Base-by-base conservation (phyloP, 2,797 vertebrate genomes). In the Manis pentadactyla region DNA sequence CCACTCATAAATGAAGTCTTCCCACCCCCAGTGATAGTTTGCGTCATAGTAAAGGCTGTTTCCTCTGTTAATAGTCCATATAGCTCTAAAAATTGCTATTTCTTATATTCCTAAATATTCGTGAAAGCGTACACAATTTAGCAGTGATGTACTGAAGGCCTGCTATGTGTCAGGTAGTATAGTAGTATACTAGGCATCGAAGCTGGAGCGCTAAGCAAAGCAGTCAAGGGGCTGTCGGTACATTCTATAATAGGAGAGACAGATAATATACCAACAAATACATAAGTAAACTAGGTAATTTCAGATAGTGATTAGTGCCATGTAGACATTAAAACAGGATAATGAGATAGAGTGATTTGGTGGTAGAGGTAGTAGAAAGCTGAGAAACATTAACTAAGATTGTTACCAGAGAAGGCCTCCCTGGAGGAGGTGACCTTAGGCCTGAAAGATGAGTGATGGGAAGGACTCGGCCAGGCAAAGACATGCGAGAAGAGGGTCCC, bases 41-140 rank as follows among this genome's bases (percentile, higher is more conserved):
- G 11, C 29, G 88, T 96, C 31, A 42, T 29, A 93, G 29, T 87
- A 86, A 97, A 90, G 7, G 8, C 85, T 53, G 21, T 95, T 85
- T 91, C 49, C 25, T 97, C 75, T 89, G 83, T 84, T 92, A 77
- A 57, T 82, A 92, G 86, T 87, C 39, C 53, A 93, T 91, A 95
- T 79, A 71, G 15, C 69, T 97, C 92, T 95, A 75, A 21, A 90
- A 61, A 95, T 82, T 13, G 2, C 29, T 18, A 68, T 90, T 95
- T 90, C 2, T 73, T 4, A 10, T 95, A 51, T 88, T 14, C 15
- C 4, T 71, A 94, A 79, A 49, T 93, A 82, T 82, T 82, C 34
- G 82, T 63, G 77, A 92, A 94, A 53, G 75, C 34, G 81, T 91
- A 88, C 31, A 85, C 42, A 90, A 77, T 74, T 31, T 71, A 71